Conservation (phyloP, 2,797 vertebrate genomes). For the Arnoldichthys spilopterus region DNA sequence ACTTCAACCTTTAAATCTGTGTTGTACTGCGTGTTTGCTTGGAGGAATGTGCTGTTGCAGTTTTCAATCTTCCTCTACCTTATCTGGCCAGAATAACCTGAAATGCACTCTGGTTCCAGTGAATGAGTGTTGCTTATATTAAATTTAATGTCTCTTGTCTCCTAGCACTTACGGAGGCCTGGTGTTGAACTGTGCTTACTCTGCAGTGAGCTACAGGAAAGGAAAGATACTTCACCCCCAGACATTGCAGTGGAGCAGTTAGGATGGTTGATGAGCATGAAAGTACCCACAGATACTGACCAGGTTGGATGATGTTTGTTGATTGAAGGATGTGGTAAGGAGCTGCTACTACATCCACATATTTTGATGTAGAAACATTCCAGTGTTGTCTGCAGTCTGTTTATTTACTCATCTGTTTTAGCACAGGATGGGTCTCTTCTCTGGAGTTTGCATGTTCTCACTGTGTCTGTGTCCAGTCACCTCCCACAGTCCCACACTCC, state of each 20-base stretch:
- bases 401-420: neutral
- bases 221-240: neutral
- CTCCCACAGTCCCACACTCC: too few species aligned
- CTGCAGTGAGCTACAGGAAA: neutral
- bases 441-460: too few species aligned
- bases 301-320: neutral
- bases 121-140: slow-evolving; percentile 26
- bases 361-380: neutral
- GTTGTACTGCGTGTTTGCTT: neutral
- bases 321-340: neutral
- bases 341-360: neutral
- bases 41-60: neutral
- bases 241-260: neutral
- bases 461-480: too few species aligned
- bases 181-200: slow-evolving; percentile 18
- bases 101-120: slow-evolving; percentile 5
- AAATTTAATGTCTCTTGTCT: slow-evolving; percentile 16
- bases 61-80: slow-evolving; percentile 1
- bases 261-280: neutral
- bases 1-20: neutral
- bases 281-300: neutral
- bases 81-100: slow-evolving; percentile 15
- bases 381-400: neutral
- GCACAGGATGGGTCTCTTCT: neutral
- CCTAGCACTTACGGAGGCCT: neutral